These are phyloP conservation scores for Phymatocera aterrima DNA, from an alignment of 2,888 invertebrate species.

Conservation along the genomic window DNA sequence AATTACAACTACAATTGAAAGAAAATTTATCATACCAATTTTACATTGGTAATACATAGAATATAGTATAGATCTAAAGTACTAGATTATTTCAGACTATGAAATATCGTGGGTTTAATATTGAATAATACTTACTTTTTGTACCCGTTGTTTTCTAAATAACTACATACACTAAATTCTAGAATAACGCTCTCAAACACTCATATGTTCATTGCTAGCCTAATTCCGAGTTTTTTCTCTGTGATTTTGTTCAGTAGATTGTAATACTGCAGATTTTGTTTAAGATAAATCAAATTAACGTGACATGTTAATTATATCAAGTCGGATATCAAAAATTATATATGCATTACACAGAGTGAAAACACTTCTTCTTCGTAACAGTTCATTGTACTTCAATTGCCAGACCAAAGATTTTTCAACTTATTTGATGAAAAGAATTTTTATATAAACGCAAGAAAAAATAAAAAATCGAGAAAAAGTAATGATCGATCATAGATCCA, in stretches of 20 bases:
- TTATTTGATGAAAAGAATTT: not conserved
- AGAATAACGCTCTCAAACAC: constrained; percentile 20
- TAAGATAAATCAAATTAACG: not conserved
- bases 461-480: not conserved
- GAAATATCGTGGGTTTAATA: not conserved
- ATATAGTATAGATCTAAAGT: constrained; percentile 38
- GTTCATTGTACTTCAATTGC: too few relatives aligned
- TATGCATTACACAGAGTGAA: not conserved
- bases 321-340: not conserved
- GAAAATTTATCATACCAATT: constrained; percentile 33
- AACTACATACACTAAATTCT: constrained; percentile 18
- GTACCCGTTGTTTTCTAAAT: constrained; percentile 1
- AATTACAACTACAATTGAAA: constrained; percentile 12
- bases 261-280: constrained; percentile 10
- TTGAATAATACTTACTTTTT: constrained; percentile 14
- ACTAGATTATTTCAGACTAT: constrained; percentile 23
- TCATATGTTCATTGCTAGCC: constrained; percentile 10
- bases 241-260: constrained; percentile 10
- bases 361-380: not conserved
- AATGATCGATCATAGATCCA: constrained; percentile 8
- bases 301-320: not conserved
- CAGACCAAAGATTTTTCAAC: not conserved
- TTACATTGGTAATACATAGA: constrained; percentile 42
- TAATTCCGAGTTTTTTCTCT: not conserved
- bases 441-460: not conserved